These are phyloP conservation scores for Mormyrus lacerda DNA, from an alignment of 2,113 vertebrate genomes.

Conservation along the genomic window DNA sequence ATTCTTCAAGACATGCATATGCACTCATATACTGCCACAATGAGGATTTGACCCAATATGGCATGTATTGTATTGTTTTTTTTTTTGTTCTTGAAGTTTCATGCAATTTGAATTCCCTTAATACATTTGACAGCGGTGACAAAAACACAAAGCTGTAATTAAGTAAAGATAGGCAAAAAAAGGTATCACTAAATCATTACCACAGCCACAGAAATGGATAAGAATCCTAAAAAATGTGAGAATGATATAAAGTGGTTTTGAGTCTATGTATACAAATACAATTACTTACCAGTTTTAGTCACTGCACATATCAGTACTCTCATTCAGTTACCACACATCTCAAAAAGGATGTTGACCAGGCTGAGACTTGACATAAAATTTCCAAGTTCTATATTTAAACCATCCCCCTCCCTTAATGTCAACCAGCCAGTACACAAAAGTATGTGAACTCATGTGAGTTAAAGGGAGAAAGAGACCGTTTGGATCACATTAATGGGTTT, in stretches of 20 bases:
- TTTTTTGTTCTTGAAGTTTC: not conserved
- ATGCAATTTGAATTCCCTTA: not conserved
- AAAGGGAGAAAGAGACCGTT: not conserved
- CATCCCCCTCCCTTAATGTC: not conserved
- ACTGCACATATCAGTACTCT: not conserved
- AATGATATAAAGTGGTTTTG: not conserved
- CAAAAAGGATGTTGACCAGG: not conserved
- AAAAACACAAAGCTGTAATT: not conserved
- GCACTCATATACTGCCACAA: not conserved
- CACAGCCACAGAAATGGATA: not conserved
- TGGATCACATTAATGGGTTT: not conserved
- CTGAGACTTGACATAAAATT: not conserved
- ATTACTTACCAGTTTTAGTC: not conserved
- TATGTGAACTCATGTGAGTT: not conserved
- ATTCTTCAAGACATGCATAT: not conserved
- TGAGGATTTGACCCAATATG: not conserved
- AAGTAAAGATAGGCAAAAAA: not conserved
- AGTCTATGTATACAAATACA: not conserved
- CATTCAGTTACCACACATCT: not conserved
- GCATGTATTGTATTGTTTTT: not conserved
- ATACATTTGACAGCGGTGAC: not conserved
- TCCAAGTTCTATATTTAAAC: conserved; percentile 3
- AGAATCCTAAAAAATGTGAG: not conserved
- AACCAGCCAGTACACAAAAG: not conserved
- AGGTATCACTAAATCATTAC: not conserved